Base-by-base conservation (phyloP, 2,888 invertebrate genomes). In the Quadriops clusia region DNA sequence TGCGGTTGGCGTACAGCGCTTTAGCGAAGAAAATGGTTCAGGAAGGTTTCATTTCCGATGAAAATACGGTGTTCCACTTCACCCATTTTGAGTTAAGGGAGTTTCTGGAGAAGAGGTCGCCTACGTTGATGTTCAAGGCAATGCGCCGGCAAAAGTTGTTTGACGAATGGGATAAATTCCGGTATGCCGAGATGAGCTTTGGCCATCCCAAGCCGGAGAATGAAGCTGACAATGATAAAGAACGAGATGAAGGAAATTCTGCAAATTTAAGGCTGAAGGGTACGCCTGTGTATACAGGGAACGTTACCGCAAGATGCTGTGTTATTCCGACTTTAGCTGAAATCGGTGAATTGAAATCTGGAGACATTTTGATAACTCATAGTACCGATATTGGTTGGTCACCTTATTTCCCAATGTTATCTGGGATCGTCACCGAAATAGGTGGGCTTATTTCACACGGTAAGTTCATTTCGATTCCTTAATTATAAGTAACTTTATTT, bases 351-450 rank as follows among this genome's bases (percentile, higher is more conserved):
- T n/a, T n/a, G n/a, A n/a, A n/a, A n/a, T n/a, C n/a, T 40, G 81
- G 81, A 1, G 86, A 87, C 49, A 68, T 87, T 38, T 61, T 87
- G 40, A 74, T 87, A 41, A 82, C 85, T 1, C 68, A 68, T 43
- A 71, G 73, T 22, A 85, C 85, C 0, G 86, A 87, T 51, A 77
- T 86, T 40, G 84, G 81, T 2, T 87, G 86, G 86, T 77, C 79
- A 2, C 84, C 85, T 0, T 85, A 84, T 60, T 87, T 86, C 56
- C 82, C 84, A 1, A 67, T 85, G 26, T 54, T 87, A 10, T 63
- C 72, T 1, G 87, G 85, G 5, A 70, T 86, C 26, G 77, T 83
- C 5, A 86, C 85, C 0, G 86, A 87, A 56, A 64, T 84, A 1
- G 86, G 86, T 1, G 86, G 86, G 15, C 66, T 86, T 3, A 74